Evolutionary conservation across 2,888 invertebrate genomes (phyloP).

Genomic region (Apotomis betuletana): DNA sequence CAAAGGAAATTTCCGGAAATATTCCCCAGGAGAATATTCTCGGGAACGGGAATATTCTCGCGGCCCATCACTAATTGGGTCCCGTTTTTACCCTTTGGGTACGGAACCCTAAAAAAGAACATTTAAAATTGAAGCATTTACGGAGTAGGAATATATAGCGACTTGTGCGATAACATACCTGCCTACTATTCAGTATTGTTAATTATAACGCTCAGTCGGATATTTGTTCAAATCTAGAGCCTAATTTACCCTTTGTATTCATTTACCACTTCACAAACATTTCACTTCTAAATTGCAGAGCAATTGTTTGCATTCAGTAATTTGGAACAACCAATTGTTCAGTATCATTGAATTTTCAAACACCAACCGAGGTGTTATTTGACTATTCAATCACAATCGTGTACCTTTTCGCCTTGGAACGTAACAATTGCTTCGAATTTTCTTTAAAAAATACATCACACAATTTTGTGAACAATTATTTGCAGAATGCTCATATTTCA

Average conservation of each 20-base stretch:
- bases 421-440: no score
- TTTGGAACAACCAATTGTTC: neutral
- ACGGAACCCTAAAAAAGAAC: neutral
- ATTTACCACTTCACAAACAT: conserved; percentile 2
- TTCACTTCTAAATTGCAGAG: neutral
- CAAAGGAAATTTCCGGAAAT: no score
- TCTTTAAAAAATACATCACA: no score
- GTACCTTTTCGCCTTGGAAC: neutral
- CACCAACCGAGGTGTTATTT: neutral
- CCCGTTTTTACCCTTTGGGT: no score
- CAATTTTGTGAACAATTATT: neutral
- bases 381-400: neutral
- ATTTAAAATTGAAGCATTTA: neutral
- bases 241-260: neutral
- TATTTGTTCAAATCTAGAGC: conserved; percentile 2
- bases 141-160: no score
- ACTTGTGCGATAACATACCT: no score
- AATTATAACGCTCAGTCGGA: neutral
- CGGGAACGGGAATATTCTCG: no score
- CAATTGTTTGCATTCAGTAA: neutral
- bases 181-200: no score
- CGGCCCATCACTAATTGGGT: no score
- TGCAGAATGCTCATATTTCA: conserved; percentile 5
- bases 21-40: no score
- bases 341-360: neutral